Conservation (phyloP, 1,140 invertebrate genomes). For the Orius insidiosus region DNA sequence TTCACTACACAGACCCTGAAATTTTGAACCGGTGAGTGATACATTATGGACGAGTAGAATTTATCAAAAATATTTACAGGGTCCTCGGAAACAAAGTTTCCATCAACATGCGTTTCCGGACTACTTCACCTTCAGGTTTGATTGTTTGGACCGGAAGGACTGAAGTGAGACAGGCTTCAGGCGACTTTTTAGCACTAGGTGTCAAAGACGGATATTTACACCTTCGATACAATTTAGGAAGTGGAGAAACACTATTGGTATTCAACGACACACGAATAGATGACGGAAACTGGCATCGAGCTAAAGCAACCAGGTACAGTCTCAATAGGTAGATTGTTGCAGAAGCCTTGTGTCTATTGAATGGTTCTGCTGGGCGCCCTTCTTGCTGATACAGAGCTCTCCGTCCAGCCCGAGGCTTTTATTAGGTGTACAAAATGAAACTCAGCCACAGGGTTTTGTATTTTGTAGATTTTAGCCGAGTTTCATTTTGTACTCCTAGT, state of each 20-base stretch:
- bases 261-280: slow-evolving; percentile 77
- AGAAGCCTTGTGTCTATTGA: too few species aligned
- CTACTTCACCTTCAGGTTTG: slow-evolving; percentile 48
- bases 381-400: too few species aligned
- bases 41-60: background rate
- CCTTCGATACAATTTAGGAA: slow-evolving; percentile 55
- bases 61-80: slow-evolving; percentile 30
- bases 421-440: too few species aligned
- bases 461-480: too few species aligned
- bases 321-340: too few species aligned
- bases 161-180: slow-evolving; percentile 32
- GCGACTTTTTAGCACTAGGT: slow-evolving; percentile 64
- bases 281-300: slow-evolving; percentile 82
- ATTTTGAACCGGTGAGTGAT: slow-evolving; percentile 44
- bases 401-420: too few species aligned
- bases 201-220: slow-evolving; percentile 56
- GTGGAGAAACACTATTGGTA: slow-evolving; percentile 57
- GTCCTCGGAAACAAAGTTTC: slow-evolving; percentile 63
- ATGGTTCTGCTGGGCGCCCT: too few species aligned
- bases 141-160: slow-evolving; percentile 79
- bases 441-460: too few species aligned
- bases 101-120: slow-evolving; percentile 61
- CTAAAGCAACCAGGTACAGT: slow-evolving; percentile 77
- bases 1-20: slow-evolving; percentile 61
- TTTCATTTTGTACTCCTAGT: too few species aligned